Evolutionary conservation across 2,797 vertebrate genomes (phyloP), one percentile per base, ranked within the genome.

Genomic region (Gastrophryne carolinensis): DNA sequence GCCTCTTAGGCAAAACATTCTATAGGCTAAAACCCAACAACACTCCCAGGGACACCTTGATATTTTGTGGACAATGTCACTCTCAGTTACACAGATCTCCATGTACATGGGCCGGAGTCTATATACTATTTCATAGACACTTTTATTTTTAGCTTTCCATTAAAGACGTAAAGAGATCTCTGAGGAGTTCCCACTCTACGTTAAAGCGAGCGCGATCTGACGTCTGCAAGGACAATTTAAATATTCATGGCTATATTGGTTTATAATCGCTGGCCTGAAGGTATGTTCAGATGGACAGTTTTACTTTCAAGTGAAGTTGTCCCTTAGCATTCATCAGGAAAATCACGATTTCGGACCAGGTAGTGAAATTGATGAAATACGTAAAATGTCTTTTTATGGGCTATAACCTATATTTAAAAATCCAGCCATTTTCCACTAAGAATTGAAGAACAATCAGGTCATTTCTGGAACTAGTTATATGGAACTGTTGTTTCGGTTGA

Each of bases 261-360:
- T 76, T 63, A 69, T 76, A 70, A 76, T 76, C 15, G 26, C 17
- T 63, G 66, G 74, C 74, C 74, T 35, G 57, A 29, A 70, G 74
- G 66, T 57, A 60, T 27, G 50, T 12, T 41, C 63, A 58, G 13
- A 62, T 39, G 30, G 24, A 69, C 66, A 44, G 11, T 4, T 6
- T 21, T 64, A 30, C 11, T 66, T 57, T 50, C 41, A 17, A 9
- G 37, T 41, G 21, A 27, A 66, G 26, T 17, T 47, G 11, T 50
- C 15, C 53, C 9, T 57, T 32, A 17, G 19, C 19, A 47, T 47
- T 66, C 44, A n/a, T 24, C 41, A 54, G 53, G n/a, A 56, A 44
- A 26, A 56, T 73, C 30, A 67, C 44, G 27, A 60, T 23, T 7
- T 61, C 17, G 56, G n/a, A 39, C 23, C 17, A 52, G 24, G 32